phyloP scores from a whole-genome alignment of 2,113 vertebrate genomes.

The Pseudolaguvia tuberculata region DNA sequence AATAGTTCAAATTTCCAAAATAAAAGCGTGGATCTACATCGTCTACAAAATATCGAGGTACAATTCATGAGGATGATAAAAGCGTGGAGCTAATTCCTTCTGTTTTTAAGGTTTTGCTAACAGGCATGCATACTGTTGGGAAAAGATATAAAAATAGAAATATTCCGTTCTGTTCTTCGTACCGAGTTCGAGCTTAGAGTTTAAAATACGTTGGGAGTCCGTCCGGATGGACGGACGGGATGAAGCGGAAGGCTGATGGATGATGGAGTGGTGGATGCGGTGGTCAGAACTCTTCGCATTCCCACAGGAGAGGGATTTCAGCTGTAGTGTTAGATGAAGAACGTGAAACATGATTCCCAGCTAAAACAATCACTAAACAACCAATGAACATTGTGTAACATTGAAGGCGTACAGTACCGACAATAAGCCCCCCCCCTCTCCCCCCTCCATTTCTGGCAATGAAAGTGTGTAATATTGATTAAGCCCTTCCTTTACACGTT shows the following conservation, averaged over 20 bases:
- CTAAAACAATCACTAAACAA: conserved; percentile 57
- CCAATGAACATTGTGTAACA: conserved; percentile 51
- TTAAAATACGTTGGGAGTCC: conserved; percentile 69
- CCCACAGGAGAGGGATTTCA: conserved; percentile 72
- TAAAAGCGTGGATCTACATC: conserved; percentile 73
- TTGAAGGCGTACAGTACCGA: conserved; percentile 59
- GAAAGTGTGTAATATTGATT: conserved; percentile 24
- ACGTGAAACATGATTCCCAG: conserved; percentile 43
- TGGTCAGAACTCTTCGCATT: conserved; percentile 70
- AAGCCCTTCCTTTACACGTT: conserved; percentile 57
- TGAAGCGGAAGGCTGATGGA: no score
- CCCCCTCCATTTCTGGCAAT: neutral
- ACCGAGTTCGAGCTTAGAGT: conserved; percentile 71
- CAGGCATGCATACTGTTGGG: conserved; percentile 77
- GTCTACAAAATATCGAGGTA: conserved; percentile 71
- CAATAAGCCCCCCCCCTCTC: conserved; percentile 20
- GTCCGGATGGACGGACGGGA: no score
- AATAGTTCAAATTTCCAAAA: conserved; percentile 77
- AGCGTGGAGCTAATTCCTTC: conserved; percentile 59
- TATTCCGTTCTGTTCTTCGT: conserved; percentile 74
- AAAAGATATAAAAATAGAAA: conserved; percentile 83
- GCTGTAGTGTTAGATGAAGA: conserved; percentile 60
- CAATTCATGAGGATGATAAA: conserved; percentile 66
- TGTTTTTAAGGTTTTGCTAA: conserved; percentile 65
- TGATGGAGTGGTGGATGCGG: conserved; percentile 53